phyloP scores from a whole-genome alignment of 2,888 invertebrate species.

The Scrobipalpa costella region DNA sequence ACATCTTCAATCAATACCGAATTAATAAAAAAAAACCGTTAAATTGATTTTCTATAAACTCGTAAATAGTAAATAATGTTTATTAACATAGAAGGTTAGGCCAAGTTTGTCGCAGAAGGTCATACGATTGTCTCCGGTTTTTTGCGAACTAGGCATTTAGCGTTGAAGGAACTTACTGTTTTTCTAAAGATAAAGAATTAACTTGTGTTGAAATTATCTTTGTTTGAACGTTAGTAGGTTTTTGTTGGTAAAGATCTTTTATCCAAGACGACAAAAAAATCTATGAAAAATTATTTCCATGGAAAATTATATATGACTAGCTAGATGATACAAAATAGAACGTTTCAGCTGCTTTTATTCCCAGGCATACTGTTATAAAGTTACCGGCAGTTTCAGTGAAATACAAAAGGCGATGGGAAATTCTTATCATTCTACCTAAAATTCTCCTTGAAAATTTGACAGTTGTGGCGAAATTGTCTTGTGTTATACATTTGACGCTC shows the following conservation, averaged over 20 bases:
- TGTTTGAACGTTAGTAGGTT: neutral
- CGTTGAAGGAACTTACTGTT: neutral
- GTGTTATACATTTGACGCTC: neutral
- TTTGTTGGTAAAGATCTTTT: neutral
- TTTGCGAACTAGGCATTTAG: conserved; percentile 5
- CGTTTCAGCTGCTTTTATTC: too few relatives aligned
- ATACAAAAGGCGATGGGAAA: too few relatives aligned
- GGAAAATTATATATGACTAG: too few relatives aligned
- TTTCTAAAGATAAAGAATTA: neutral
- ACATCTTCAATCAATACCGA: conserved; percentile 3
- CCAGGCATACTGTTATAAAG: too few relatives aligned
- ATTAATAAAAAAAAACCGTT: neutral
- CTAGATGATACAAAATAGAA: too few relatives aligned
- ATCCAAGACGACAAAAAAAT: neutral
- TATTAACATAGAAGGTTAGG: conserved; percentile 53
- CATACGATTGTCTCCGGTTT: conserved; percentile 51
- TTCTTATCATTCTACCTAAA: too few relatives aligned
- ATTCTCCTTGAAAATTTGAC: too few relatives aligned
- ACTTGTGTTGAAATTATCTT: conserved; percentile 8
- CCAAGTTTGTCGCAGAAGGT: conserved; percentile 63
- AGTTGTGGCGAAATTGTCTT: too few relatives aligned
- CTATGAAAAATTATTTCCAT: too few relatives aligned
- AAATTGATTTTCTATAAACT: conserved; percentile 21
- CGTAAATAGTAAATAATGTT: conserved; percentile 14
- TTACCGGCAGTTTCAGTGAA: too few relatives aligned